Conservation (phyloP, 2,888 invertebrate species). For the Drosophila prostipennis region DNA sequence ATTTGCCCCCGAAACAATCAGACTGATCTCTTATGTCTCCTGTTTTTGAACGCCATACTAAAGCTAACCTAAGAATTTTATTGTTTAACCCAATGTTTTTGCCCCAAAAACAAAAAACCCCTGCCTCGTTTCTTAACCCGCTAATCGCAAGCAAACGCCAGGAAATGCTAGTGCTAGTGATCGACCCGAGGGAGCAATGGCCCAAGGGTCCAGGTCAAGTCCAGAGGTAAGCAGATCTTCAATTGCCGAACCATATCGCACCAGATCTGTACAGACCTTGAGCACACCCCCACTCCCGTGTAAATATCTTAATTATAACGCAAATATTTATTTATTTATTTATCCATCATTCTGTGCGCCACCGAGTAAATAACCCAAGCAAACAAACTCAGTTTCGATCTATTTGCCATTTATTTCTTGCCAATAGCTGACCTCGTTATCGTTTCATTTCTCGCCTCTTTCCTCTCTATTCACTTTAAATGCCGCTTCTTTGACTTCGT, state of each 20-base stretch:
- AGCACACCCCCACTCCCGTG: constrained; percentile 30
- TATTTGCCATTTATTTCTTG: constrained; percentile 27
- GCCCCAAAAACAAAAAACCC: constrained; percentile 16
- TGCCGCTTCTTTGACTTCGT: constrained; percentile 33
- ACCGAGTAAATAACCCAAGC: constrained; percentile 51
- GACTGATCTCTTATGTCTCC: constrained; percentile 34
- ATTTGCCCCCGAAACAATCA: neutral
- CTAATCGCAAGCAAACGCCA: constrained; percentile 42
- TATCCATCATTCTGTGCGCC: constrained; percentile 36
- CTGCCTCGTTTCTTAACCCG: constrained; percentile 29
- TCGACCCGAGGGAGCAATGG: constrained; percentile 35
- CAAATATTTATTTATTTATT: constrained; percentile 39
- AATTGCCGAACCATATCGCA: constrained; percentile 9
- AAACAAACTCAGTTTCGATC: constrained; percentile 23
- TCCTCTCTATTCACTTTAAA: constrained; percentile 23
- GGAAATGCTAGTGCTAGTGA: constrained; percentile 55
- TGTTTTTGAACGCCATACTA: constrained; percentile 19
- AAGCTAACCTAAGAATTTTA: constrained; percentile 52
- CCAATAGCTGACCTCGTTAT: constrained; percentile 57
- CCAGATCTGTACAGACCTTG: constrained; percentile 21
- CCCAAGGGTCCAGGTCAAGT: constrained; percentile 36
- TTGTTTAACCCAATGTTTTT: constrained; percentile 57
- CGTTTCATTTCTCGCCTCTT: constrained; percentile 21
- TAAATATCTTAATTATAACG: constrained; percentile 40
- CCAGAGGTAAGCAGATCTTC: constrained; percentile 65